Base-by-base conservation (phyloP, 2,113 vertebrate species). In the Pitta sordida region DNA sequence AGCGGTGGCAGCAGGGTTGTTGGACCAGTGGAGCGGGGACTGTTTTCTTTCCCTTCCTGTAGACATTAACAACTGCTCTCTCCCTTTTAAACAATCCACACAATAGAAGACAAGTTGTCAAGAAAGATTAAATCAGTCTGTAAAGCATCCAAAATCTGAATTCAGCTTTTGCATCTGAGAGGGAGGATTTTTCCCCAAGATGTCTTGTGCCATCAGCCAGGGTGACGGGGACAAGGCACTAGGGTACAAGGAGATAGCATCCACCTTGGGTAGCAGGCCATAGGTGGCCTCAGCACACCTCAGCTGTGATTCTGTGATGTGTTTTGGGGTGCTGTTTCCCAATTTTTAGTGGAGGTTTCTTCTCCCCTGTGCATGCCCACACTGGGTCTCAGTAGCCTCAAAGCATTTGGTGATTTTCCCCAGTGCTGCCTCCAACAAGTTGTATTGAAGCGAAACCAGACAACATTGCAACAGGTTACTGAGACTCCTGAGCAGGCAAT, bases 41-140 rank as follows among this genome's bases (percentile, higher is more conserved):
- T 90, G 79, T 85, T 91, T 89, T 41, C 82, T 30, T 84, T 94
- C 90, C 49, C 58, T 90, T 95, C 85, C 62, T 71, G 51, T 90
- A 89, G 81, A 92, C n/a, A 34, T 79, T 65, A 95, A 87, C 78
- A 87, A 87, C 58, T 69, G 46, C 85, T 85, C 75, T 83, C 49
- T 93, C 34, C 27, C 67, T 73, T 93, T 85, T 80, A 69, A 93
- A 90, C 55, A 85, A 77, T 51, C 49, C 27, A 73, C 51, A 43
- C 82, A 86, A 16, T 6, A 51, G 59, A 60, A 84, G 70, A 93
- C 78, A 93, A 90, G 64, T 58, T 88, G 91, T 93, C 94, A 83
- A 41, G 75, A 74, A 80, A 58, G 48, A 93, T 94, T 83, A 80
- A 70, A 93, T 94, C 75, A 58, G 13, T 44, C 83, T 70, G 27